Evolutionary conservation across 2,888 invertebrate species (phyloP), one percentile per base, ranked within the genome.

Genomic region (Auanema sp.): DNA sequence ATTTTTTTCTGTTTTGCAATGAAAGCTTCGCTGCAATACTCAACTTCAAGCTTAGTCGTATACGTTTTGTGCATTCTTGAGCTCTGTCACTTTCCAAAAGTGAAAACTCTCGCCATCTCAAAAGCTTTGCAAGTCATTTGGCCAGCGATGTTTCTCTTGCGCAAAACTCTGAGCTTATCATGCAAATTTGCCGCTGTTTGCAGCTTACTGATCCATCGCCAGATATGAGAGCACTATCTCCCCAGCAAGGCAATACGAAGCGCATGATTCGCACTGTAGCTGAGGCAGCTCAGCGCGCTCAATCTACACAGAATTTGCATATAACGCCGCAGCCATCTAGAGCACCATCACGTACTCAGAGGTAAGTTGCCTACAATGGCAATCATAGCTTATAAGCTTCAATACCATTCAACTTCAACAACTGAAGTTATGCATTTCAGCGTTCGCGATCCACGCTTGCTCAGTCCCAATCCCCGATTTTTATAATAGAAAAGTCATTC

Each of bases 231-330:
- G 76, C 75, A 1, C 57, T 65, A n/a, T 76, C 76, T 0, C 76
- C 76, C 10, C 64, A 68, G 2, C 75, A 76, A 16, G 79, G 79
- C 10, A 75, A 79, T 61, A 79, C 79, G 1, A 69, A 70, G 33
- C 71, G 79, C 51, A 66, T 79, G 63, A 68, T 74, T 16, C 64
- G 75, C n/a, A 69, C 64, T 23, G 77, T 79, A 10, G 64, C 72
- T 4, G 72, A 74, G 25, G 65, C 70, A n/a, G 66, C 68, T 3
- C 61, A 66, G 21, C 67, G 73, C 4, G 33, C 33, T 33, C 33
- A 33, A 33, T 33, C 33, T 33, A 33, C 33, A 33, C 62, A 51
- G 24, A 50, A 57, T 10, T 25, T 53, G 14, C 42, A 24, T n/a
- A 51, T 57, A 18, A 54, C 55, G 1, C 64, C 59, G 43, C 58